These are phyloP conservation scores for Pinctada fucata DNA, from an alignment of 2,888 invertebrate species.

Conservation along the genomic window DNA sequence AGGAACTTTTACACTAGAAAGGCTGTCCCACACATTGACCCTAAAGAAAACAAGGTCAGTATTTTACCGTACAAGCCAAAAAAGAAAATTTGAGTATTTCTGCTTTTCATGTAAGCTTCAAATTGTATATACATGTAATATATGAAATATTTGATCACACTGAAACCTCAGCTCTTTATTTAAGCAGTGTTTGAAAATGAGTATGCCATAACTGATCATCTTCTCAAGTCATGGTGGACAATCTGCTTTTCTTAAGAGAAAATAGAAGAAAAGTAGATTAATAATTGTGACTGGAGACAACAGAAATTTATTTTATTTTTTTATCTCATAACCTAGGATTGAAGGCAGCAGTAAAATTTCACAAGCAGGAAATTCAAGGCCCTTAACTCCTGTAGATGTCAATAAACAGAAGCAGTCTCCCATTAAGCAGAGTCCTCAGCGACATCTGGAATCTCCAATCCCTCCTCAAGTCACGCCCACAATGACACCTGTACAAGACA, in stretches of 20 bases:
- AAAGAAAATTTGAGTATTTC: neutral
- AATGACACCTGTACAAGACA: slow-evolving; percentile 39
- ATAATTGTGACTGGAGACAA: no score
- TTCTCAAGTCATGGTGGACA: no score
- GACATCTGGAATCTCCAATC: slow-evolving; percentile 3
- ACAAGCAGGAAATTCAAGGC: slow-evolving; percentile 48
- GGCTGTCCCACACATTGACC: slow-evolving; percentile 89
- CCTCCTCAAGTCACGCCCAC: slow-evolving; percentile 34
- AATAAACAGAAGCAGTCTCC: slow-evolving; percentile 58
- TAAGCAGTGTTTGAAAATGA: no score
- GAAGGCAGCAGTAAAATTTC: slow-evolving; percentile 67
- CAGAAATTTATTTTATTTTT: no score
- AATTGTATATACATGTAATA: neutral
- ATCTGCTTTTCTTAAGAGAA: no score
- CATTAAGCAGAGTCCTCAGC: slow-evolving; percentile 40
- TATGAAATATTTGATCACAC: no score
- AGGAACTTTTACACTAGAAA: slow-evolving; percentile 94
- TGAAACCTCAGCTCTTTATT: no score
- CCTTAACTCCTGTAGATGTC: slow-evolving; percentile 68
- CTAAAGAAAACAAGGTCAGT: slow-evolving; percentile 75
- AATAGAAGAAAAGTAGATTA: no score
- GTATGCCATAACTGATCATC: no score
- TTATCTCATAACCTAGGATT: slow-evolving; percentile 45
- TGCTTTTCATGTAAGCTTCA: neutral
- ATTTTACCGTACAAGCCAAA: neutral